Evolutionary conservation across 2,113 vertebrate species (phyloP).

Genomic region (Sinosuthora webbiana): DNA sequence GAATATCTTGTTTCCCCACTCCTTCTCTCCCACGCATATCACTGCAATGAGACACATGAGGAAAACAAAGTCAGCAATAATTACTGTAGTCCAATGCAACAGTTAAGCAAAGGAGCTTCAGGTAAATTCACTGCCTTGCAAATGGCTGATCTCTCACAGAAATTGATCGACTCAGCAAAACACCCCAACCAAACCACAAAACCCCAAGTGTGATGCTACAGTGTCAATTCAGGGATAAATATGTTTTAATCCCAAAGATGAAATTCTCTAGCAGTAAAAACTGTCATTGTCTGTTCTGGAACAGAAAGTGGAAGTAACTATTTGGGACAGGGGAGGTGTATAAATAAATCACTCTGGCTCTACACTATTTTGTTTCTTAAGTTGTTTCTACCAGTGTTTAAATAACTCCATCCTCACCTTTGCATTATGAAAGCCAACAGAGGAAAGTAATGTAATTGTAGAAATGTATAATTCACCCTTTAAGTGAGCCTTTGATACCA

Average conservation of each 20-base stretch:
- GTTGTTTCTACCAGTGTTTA: not conserved
- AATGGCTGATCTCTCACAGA: not conserved
- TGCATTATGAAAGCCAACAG: not conserved
- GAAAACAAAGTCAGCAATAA: not conserved
- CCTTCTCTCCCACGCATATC: not conserved
- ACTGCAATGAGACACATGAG: not conserved
- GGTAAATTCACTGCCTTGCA: not conserved
- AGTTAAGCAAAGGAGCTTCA: not conserved
- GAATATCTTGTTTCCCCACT: not conserved
- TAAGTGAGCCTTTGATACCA: not conserved
- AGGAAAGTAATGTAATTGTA: not conserved
- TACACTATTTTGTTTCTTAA: not conserved
- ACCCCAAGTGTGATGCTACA: not conserved
- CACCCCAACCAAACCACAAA: not conserved
- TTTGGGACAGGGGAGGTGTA: fast-evolving
- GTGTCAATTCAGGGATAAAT: not conserved
- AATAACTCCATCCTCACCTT: not conserved
- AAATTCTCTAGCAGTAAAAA: not conserved
- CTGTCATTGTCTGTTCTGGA: not conserved
- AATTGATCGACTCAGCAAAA: not conserved
- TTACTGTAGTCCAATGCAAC: not conserved
- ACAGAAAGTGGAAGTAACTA: not conserved
- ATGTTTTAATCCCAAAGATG: not conserved
- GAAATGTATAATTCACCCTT: not conserved
- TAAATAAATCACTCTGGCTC: not conserved